Evolutionary conservation across 2,888 invertebrate species (phyloP).

Genomic region (Conomelus anceps): DNA sequence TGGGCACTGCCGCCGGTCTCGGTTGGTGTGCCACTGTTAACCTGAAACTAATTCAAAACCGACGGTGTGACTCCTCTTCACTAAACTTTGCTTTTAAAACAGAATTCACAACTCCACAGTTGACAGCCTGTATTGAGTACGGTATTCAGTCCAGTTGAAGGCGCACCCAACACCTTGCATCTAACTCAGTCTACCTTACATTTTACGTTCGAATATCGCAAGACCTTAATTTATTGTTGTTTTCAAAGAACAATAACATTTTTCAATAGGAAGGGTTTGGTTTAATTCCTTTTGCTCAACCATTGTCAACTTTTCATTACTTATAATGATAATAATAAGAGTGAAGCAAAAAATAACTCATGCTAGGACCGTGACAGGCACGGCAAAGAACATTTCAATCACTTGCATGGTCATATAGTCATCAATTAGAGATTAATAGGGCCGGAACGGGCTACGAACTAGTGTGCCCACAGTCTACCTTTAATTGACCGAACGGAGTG

Average conservation of each 20-base stretch:
- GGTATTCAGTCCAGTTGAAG: neutral
- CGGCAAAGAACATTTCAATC: no score
- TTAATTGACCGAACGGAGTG: no score
- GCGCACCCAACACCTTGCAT: neutral
- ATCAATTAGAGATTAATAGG: no score
- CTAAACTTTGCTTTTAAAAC: slow-evolving; percentile 11
- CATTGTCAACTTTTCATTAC: no score
- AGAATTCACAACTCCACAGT: slow-evolving; percentile 3
- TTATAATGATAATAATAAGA: no score
- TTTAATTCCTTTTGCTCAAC: no score
- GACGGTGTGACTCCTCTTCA: neutral
- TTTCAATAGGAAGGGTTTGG: neutral
- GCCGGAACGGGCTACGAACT: no score
- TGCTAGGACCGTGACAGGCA: no score
- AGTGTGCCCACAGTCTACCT: no score
- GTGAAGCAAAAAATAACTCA: no score
- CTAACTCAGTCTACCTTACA: neutral
- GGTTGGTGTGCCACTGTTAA: neutral
- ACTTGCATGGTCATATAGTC: no score
- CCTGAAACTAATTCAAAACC: neutral
- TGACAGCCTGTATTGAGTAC: neutral
- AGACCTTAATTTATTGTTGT: neutral
- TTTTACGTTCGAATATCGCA: neutral
- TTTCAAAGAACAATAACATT: neutral
- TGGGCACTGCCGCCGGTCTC: neutral